A percentile compares a stretch with the other conserved stretches of the same genome.
These are phyloP conservation scores for Rutilus rutilus DNA, from an alignment of 2,113 vertebrate species.

Conservation along the genomic window DNA sequence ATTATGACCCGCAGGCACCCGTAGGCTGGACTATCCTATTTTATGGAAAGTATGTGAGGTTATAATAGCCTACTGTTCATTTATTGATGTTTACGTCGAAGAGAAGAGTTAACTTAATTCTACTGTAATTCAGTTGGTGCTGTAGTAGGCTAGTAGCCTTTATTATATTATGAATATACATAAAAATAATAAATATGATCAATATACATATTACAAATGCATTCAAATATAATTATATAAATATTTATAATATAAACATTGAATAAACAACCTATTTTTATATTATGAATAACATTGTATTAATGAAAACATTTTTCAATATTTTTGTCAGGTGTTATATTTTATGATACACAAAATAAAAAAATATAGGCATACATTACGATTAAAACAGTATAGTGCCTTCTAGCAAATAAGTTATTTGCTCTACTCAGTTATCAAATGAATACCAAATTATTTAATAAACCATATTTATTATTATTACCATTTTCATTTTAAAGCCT, in stretches of 20 bases:
- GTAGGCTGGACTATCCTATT: background rate
- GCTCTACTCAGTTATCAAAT: background rate
- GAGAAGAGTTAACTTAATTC: background rate
- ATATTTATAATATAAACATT: background rate
- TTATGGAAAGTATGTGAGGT: background rate
- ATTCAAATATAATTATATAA: background rate
- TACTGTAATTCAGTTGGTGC: background rate
- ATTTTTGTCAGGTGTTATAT: too few relatives aligned
- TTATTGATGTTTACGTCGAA: background rate
- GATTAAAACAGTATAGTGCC: background rate
- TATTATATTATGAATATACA: background rate
- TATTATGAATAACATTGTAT: background rate
- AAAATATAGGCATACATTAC: background rate
- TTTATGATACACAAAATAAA: background rate
- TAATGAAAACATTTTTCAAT: background rate
- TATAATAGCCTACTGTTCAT: background rate
- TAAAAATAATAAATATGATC: background rate
- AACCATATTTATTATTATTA: background rate
- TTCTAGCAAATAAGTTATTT: background rate
- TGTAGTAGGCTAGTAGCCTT: background rate
- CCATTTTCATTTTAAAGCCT: background rate
- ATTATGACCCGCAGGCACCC: background rate
- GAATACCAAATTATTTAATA: too few relatives aligned
- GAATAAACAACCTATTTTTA: background rate
- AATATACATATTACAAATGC: background rate